A percentile compares a stretch with the other conserved stretches of the same genome.
phyloP scores from a whole-genome alignment of 2,797 vertebrate genomes.

The Eremophila alpestris region DNA sequence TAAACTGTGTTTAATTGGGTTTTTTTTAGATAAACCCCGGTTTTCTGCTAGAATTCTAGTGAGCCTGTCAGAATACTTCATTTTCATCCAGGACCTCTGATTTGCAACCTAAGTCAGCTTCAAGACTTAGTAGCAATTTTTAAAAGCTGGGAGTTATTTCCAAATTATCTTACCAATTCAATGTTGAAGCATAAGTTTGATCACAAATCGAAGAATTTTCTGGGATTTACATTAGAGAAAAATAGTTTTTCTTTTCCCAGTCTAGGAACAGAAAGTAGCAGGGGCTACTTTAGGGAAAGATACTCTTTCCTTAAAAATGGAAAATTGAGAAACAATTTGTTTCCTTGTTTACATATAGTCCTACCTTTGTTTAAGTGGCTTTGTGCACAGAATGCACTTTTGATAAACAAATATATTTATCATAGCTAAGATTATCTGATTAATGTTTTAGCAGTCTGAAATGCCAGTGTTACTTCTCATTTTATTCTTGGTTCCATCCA shows the following conservation, averaged over 20 bases:
- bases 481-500: neutral
- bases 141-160: neutral
- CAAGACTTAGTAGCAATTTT: neutral
- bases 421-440: neutral
- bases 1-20: fast-evolving
- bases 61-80: neutral
- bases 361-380: neutral
- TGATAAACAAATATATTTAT: neutral
- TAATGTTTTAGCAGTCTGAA: neutral
- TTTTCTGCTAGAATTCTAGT: neutral
- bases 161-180: neutral
- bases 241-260: neutral
- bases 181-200: neutral
- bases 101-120: neutral
- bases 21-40: neutral
- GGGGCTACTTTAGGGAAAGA: neutral
- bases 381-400: neutral
- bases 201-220: neutral
- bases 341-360: neutral
- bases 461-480: neutral
- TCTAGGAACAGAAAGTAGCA: neutral
- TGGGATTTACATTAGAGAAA: neutral
- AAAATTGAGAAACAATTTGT: neutral
- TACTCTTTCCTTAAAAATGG: neutral
- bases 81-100: neutral